phyloP scores from a whole-genome alignment of 2,113 vertebrate species.

The Ivindomyrus marchei region DNA sequence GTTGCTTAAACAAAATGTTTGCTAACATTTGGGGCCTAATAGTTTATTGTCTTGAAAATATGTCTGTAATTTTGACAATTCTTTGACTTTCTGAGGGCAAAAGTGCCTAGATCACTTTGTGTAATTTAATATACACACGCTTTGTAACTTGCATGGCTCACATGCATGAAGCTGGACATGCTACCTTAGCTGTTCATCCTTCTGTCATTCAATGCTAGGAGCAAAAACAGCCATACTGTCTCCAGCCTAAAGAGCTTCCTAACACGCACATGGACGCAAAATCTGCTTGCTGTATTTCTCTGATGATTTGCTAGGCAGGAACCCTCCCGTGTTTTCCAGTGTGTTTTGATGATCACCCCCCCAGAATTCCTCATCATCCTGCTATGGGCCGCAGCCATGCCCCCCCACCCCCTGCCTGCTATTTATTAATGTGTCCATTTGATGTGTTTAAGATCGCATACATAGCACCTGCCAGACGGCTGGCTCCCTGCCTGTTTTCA shows the following conservation, averaged over 20 bases:
- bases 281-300: not conserved
- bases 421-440: constrained; percentile 30
- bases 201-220: not conserved
- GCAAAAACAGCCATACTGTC: not conserved
- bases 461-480: constrained; percentile 41
- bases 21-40: not conserved
- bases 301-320: not conserved
- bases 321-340: not conserved
- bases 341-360: constrained; percentile 16
- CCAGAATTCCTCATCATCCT: constrained; percentile 20
- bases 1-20: not conserved
- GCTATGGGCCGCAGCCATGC: constrained; percentile 30
- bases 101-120: not conserved
- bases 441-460: constrained; percentile 22
- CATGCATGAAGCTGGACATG: not conserved
- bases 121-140: constrained; percentile 5
- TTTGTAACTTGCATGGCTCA: not conserved
- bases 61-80: not conserved
- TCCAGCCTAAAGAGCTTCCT: not conserved
- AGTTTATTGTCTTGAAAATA: not conserved
- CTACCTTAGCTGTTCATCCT: not conserved
- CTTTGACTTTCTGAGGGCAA: not conserved
- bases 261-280: no score
- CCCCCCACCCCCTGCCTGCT: constrained; percentile 24
- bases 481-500: constrained; percentile 46